Conservation (phyloP, 92 coral and sea anemone species). For the Chrysogorgia sp. region DNA sequence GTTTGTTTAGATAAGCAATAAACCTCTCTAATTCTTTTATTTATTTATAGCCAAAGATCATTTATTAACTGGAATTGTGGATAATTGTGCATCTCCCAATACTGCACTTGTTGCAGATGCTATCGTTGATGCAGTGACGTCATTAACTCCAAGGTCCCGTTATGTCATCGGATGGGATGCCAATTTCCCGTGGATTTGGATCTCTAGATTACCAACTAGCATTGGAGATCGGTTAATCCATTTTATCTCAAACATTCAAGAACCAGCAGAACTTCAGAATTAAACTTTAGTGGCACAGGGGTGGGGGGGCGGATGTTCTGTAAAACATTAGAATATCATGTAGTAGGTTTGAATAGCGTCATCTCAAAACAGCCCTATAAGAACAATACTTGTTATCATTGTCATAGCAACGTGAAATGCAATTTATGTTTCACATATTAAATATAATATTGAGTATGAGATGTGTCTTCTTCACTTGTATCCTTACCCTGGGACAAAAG, state of each 20-base stretch:
- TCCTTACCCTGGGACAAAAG: no score
- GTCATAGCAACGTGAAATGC: no score
- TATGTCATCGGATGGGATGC: conserved; percentile 95
- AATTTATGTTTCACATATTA: no score
- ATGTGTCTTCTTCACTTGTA: no score
- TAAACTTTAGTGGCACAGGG: no score
- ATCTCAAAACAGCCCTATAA: no score
- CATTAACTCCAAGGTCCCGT: conserved; percentile 73
- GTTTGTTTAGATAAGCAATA: no score
- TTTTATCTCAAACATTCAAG: conserved; percentile 64
- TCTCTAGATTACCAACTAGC: conserved; percentile 78
- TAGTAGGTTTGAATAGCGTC: no score
- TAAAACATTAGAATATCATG: no score
- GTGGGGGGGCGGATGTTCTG: no score
- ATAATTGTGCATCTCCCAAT: conserved; percentile 79
- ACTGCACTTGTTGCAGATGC: conserved; percentile 72
- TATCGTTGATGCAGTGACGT: conserved; percentile 81
- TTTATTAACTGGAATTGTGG: conserved; percentile 78
- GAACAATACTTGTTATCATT: no score
- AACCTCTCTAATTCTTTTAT: not conserved
- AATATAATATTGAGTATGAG: no score
- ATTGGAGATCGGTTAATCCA: conserved; percentile 71
- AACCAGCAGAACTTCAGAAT: conserved; percentile 36
- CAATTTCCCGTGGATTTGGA: conserved; percentile 81
- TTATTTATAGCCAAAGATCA: conserved; percentile 67